Evolutionary conservation across 1,140 invertebrate genomes (phyloP), one percentile per base, ranked within the genome.

Genomic region (Berghia stephanieae): DNA sequence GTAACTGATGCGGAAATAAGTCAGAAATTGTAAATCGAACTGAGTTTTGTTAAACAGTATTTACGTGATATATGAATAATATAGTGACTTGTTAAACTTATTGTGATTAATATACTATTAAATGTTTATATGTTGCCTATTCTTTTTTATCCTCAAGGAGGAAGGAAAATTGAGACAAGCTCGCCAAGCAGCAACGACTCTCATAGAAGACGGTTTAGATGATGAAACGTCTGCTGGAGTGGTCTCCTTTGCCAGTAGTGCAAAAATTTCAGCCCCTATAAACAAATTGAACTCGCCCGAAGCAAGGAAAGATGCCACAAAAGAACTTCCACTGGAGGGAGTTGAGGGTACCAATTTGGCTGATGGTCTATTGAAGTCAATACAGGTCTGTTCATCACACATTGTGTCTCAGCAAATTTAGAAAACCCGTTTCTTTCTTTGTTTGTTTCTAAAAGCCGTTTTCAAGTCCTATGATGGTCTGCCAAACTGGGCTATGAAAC

Each of bases 191-290:
- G 63, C 52, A 0, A 60, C 74, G 21, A 43, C 38, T 31, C 68
- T 76, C 36, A 68, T 76, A 34, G 74, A 68, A 36, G 74, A 68
- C 27, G 72, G 52, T 8, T 21, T 76, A 34, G 60, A 67, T 21
- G 60, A 67, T 24, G 74, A 44, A 3, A 44, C 42, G 18, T 10
- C 21, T 5, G 13, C 68, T 6, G 74, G 74, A 0, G 43, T 76
- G 8, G 40, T 76, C 63, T 46, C 74, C 40, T 76, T 76, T 44
- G 27, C 74, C 24, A 34, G 8, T 6, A 36, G 8, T 1, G 74
- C 63, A 16, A 60, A 49, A 21, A 21, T 76, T 36, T 27, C 68
- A 0, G 16, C 52, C 8, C 60, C 74, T 18, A 34, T 76, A 16
- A 49, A 34, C 27, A 42, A 68, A 34, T 21, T 76, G 2, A 52